Base-by-base conservation (phyloP, 2,797 vertebrate species). In the Lacerta viridis region DNA sequence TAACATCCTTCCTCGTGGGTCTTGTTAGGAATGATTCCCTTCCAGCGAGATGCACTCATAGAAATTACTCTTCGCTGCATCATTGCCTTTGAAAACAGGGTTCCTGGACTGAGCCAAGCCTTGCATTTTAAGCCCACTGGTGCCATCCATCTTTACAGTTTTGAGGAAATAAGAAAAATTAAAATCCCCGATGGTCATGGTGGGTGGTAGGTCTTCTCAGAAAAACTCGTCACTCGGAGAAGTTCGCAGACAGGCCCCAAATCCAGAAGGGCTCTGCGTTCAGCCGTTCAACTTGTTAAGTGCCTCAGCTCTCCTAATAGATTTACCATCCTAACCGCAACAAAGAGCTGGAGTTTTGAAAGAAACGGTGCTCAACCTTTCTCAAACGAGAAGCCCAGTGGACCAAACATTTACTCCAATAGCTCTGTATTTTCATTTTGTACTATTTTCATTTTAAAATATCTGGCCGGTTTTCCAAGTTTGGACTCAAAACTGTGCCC, bases 201-300 rank as follows among this genome's bases (percentile, higher is more conserved):
- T 81, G 61, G 80, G 84, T 46, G 74, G 74, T n/a, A 59, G 27
- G 27, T 11, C 59, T 85, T 77, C 74, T n/a, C 39, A 17, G 59
- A 64, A 78, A 55, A 85, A 61, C 13, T 43, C 27, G 10, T 46
- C 74, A 77, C 59, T 23, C 29, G 0, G 84, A 46, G 74, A 13
- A 5, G 84, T 66, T 68, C 6, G 55, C 75, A 78, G 59, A 61
- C 55, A 77, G n/a, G 59, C 39, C 8, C 27, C 74, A 76, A 46
- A 46, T 78, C 84, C 74, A 15, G 39, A 17, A 43, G 74, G 59
- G 68, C 5, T 3, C 39, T 9, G 15, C 5, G 25, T 39, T 66
- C 74, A 10, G 72, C 59, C 7, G 17, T 59, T 46, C 29, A 1
- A 7, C 75, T 46, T 43, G 36, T 68, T 46, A 66, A 33, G 15